Evolutionary conservation across 2,113 vertebrate genomes (phyloP), one percentile per base, ranked within the genome.

Genomic region (Sminthopsis crassicaudata): DNA sequence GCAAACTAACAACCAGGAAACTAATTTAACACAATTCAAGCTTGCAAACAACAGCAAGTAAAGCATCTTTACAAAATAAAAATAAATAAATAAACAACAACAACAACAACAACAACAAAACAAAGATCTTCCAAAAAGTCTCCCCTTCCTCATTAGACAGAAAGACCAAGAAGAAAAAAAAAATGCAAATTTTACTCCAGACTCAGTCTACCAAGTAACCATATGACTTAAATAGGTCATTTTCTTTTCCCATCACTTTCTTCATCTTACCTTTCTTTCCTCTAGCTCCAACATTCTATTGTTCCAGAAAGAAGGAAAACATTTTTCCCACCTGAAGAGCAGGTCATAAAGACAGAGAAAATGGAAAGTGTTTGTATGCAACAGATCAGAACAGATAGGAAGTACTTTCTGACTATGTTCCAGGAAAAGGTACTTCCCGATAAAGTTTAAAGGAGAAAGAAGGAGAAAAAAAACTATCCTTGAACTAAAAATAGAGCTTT

Each of bases 371-470:
- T 36, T 2, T 25, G 36, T 84, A 51, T 46, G 89, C 46, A 90
- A 51, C 48, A 27, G 89, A 93, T 57, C 10, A 52, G 84, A 89
- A 90, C 89, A 91, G 93, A 93, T 92, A 90, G 16, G n/a, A 60
- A 89, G 60, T 16, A 50, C 25, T 91, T 89, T 53, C 26, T 50
- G 23, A 46, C n/a, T 7, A 3, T 36, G 94, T 93, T 90, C 90
- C 50, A 92, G 91, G 88, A 95, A 95, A 90, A 92, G 92, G 23
- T 24, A 94, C 42, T 48, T 90, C 57, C 52, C 30, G 12, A 50
- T 26, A 54, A 1, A 26, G 53, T 25, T 23, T 91, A 92, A 91
- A 89, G 36, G 91, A 30, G n/a, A 50, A 90, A 76, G 42, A 57
- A 92, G 50, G 53, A 26, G 48, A 60, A 67, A 90, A 36, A 54